These are phyloP conservation scores for Cossypha caffra DNA, from an alignment of 2,797 vertebrate species.

Conservation along the genomic window DNA sequence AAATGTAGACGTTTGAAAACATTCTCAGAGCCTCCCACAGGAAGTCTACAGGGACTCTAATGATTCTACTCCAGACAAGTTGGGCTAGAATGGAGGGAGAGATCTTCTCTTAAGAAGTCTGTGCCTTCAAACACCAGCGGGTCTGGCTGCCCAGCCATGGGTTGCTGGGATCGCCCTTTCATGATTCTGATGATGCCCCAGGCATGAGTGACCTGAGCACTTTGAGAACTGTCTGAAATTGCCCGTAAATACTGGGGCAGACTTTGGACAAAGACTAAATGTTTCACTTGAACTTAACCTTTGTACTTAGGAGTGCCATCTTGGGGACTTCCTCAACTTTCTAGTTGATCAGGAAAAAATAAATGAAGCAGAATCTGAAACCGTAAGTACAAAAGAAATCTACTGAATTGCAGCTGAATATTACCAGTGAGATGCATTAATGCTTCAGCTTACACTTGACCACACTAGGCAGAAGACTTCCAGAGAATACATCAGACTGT, in stretches of 20 bases:
- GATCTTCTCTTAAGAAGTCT: slow-evolving; percentile 28
- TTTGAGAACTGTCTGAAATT: slow-evolving; percentile 8
- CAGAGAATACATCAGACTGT: background rate
- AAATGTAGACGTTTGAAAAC: slow-evolving; percentile 57
- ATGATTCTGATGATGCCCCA: slow-evolving; percentile 28
- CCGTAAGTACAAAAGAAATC: background rate
- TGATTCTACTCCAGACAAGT: slow-evolving; percentile 4
- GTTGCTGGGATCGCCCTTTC: background rate
- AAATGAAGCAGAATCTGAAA: background rate
- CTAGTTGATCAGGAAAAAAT: background rate
- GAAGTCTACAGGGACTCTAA: slow-evolving; percentile 20
- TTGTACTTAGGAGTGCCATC: background rate
- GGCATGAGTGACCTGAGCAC: slow-evolving; percentile 24
- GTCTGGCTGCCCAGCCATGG: background rate
- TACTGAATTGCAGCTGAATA: background rate
- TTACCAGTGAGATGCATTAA: background rate
- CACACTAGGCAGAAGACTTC: background rate
- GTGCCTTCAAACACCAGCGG: slow-evolving; percentile 52
- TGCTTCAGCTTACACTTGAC: background rate
- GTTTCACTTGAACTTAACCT: background rate
- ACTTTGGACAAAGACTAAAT: background rate
- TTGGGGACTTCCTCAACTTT: background rate
- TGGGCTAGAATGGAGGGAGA: slow-evolving; percentile 15
- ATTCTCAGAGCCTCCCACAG: slow-evolving; percentile 37
- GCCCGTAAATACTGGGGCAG: slow-evolving; percentile 1